A percentile compares a stretch with the other conserved stretches of the same genome.
Evolutionary conservation across 2,888 invertebrate genomes (phyloP).

Genomic region (Eulithis prunata): DNA sequence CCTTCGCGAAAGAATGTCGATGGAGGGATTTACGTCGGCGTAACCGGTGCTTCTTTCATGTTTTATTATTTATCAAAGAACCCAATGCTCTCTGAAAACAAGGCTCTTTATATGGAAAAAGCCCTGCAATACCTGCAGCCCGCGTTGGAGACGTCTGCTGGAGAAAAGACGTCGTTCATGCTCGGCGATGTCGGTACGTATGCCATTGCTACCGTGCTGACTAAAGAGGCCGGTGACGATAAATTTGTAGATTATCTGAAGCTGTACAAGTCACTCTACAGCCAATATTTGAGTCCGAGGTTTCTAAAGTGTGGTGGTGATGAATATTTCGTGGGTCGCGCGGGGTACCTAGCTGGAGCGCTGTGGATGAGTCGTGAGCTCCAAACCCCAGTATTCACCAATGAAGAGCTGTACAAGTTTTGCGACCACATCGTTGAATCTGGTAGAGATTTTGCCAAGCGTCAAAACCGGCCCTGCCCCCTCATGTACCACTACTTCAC

Average conservation of each 20-base stretch:
- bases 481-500: slow-evolving; percentile 92
- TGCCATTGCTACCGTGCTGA: slow-evolving; percentile 88
- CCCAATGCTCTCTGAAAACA: slow-evolving; percentile 72
- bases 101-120: slow-evolving; percentile 80
- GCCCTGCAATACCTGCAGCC: slow-evolving; percentile 86
- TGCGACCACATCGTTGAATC: slow-evolving; percentile 89
- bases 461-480: slow-evolving; percentile 85
- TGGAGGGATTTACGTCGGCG: slow-evolving; percentile 88
- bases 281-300: slow-evolving; percentile 63
- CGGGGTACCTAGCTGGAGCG: slow-evolving; percentile 92
- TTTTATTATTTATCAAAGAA: slow-evolving; percentile 87
- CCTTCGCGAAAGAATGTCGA: slow-evolving; percentile 76
- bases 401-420: slow-evolving; percentile 84
- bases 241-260: slow-evolving; percentile 61
- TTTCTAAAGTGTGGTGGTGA: slow-evolving; percentile 89
- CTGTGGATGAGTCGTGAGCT: slow-evolving; percentile 88
- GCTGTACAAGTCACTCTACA: slow-evolving; percentile 69
- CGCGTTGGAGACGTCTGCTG: slow-evolving; percentile 82
- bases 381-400: slow-evolving; percentile 67
- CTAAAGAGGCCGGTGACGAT: slow-evolving; percentile 77
- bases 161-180: slow-evolving; percentile 88
- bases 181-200: slow-evolving; percentile 92
- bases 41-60: slow-evolving; percentile 90
- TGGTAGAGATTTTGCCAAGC: slow-evolving; percentile 87
- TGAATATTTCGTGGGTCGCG: slow-evolving; percentile 93